Evolutionary conservation across 2,888 invertebrate species (phyloP).

Genomic region (Ferdinandea cuprea): DNA sequence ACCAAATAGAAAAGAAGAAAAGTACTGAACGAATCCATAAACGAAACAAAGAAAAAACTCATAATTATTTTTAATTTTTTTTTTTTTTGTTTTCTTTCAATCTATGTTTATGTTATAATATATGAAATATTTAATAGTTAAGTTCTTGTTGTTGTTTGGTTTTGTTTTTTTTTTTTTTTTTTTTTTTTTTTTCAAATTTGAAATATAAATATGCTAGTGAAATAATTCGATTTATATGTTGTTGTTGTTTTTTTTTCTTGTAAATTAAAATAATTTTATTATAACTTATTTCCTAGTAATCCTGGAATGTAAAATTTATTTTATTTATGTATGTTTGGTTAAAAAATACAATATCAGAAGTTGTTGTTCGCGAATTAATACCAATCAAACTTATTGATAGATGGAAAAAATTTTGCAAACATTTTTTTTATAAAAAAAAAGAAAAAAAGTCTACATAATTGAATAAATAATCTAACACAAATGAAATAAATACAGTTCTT

Average conservation of each 20-base stretch:
- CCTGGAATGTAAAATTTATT: constrained; percentile 66
- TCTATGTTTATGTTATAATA: constrained; percentile 71
- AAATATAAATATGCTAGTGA: constrained; percentile 61
- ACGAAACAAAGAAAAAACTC: constrained; percentile 71
- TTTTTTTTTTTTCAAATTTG: constrained; percentile 41
- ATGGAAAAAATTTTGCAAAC: constrained; percentile 29
- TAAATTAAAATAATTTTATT: constrained; percentile 49
- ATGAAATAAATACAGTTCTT: constrained; percentile 26
- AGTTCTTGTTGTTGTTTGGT: too few relatives aligned
- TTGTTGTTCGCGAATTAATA: constrained; percentile 66
- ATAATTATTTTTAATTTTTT: constrained; percentile 70
- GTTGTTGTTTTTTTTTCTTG: too few relatives aligned
- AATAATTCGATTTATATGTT: constrained; percentile 41
- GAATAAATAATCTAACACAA: constrained; percentile 40
- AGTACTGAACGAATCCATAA: constrained; percentile 70
- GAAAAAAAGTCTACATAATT: too few relatives aligned
- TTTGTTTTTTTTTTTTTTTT: too few relatives aligned
- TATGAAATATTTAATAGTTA: constrained; percentile 72
- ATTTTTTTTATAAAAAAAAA: constrained; percentile 17
- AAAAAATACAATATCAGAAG: constrained; percentile 67
- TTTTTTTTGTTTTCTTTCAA: constrained; percentile 65
- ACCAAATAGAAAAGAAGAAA: constrained; percentile 72
- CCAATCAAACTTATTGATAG: constrained; percentile 54
- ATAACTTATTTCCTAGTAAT: constrained; percentile 56
- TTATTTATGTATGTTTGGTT: constrained; percentile 32